Evolutionary conservation across 92 coral and sea anemone genomes (phyloP).

Genomic region (Porites cylindrica): DNA sequence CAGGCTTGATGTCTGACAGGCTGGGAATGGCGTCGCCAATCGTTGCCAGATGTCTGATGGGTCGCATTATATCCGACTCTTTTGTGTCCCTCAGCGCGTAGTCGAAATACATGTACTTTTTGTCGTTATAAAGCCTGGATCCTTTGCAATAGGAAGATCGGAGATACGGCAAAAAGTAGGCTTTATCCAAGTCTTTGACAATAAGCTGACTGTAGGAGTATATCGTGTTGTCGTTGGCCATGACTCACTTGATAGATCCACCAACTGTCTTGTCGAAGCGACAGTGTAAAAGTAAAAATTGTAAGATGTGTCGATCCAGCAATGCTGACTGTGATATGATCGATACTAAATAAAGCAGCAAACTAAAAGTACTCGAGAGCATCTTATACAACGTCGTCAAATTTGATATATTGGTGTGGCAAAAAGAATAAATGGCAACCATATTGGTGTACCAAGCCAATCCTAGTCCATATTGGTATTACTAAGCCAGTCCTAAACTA

Average conservation of each 20-base stretch:
- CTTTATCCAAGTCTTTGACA: too few relatives aligned
- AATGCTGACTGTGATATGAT: too few relatives aligned
- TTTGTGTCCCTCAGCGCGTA: not conserved
- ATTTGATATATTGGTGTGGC: too few relatives aligned
- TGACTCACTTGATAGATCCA: not conserved
- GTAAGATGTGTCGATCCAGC: not conserved
- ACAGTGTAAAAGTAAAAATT: not conserved
- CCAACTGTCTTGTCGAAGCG: not conserved
- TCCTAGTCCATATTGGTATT: too few relatives aligned
- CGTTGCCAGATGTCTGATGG: not conserved
- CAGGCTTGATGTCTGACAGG: not conserved
- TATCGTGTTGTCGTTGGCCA: not conserved
- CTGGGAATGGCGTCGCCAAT: not conserved
- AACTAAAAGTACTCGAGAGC: too few relatives aligned
- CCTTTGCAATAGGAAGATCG: not conserved
- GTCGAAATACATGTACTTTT: not conserved
- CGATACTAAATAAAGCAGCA: too few relatives aligned
- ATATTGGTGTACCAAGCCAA: too few relatives aligned
- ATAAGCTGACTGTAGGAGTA: not conserved
- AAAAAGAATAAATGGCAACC: too few relatives aligned
- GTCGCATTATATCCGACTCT: not conserved
- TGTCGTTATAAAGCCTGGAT: conserved; percentile 7
- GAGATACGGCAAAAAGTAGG: not conserved
- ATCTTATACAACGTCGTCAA: too few relatives aligned
- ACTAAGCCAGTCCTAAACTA: too few relatives aligned